Conservation (phyloP, 2,888 invertebrate species). For the Amphipyra berbera region DNA sequence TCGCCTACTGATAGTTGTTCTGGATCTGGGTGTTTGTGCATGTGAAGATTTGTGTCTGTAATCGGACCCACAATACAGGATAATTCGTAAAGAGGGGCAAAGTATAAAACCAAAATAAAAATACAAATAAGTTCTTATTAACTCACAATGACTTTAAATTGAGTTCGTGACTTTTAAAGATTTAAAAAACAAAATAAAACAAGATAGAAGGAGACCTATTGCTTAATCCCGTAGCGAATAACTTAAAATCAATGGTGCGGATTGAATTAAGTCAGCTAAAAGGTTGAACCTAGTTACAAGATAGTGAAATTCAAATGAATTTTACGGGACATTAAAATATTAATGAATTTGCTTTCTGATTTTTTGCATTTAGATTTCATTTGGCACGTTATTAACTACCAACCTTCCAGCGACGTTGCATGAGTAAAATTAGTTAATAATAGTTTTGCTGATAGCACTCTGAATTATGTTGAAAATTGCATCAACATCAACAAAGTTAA, state of each 20-base stretch:
- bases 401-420: not conserved
- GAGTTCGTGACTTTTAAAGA: not conserved
- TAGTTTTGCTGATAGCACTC: too few species aligned
- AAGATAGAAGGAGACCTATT: constrained; percentile 1
- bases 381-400: not conserved
- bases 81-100: too few species aligned
- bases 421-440: too few species aligned
- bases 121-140: not conserved
- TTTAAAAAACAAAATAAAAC: not conserved
- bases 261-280: constrained; percentile 16
- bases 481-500: too few species aligned
- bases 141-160: not conserved
- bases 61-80: too few species aligned
- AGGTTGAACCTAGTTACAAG: constrained; percentile 9
- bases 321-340: constrained; percentile 17
- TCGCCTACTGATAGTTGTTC: too few species aligned
- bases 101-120: too few species aligned
- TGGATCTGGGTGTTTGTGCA: too few species aligned
- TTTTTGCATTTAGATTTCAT: not conserved
- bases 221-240: constrained; percentile 10
- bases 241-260: constrained; percentile 15
- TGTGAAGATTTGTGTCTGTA: too few species aligned
- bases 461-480: too few species aligned
- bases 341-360: constrained; percentile 7
- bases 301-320: constrained; percentile 5